These are phyloP conservation scores for Diplodus puntazzo DNA, from an alignment of 2,797 vertebrate species.

Conservation along the genomic window DNA sequence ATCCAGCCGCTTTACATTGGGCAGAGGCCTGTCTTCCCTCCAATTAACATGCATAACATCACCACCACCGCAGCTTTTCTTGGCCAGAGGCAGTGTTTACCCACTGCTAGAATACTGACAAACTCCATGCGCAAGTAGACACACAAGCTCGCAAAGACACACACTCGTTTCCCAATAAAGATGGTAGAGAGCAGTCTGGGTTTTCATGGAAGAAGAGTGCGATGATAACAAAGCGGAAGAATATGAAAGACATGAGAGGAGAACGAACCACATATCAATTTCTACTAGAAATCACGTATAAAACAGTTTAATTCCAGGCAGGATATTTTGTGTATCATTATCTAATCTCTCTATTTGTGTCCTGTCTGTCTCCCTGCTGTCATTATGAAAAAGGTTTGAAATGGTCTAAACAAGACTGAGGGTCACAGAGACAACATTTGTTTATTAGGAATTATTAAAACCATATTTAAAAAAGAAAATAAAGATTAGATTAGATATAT, in stretches of 20 bases:
- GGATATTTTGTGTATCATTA: background rate
- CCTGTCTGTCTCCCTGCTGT: background rate
- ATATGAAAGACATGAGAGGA: background rate
- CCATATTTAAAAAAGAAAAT: too few relatives aligned
- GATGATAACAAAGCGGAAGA: slow-evolving; percentile 3
- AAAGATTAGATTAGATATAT: too few relatives aligned
- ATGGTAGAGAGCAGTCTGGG: background rate
- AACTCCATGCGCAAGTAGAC: slow-evolving; percentile 39
- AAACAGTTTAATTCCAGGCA: background rate
- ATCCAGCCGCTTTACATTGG: slow-evolving; percentile 48
- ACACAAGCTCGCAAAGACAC: background rate
- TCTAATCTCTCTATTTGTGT: too few relatives aligned
- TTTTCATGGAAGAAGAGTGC: background rate
- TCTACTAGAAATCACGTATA: background rate
- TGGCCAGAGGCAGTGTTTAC: slow-evolving; percentile 58
- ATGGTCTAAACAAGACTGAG: background rate
- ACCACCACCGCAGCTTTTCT: slow-evolving; percentile 51
- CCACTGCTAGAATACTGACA: slow-evolving; percentile 50
- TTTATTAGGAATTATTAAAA: background rate
- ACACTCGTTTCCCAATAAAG: background rate
- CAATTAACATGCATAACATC: slow-evolving; percentile 55
- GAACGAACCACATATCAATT: background rate
- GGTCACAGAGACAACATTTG: background rate
- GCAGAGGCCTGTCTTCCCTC: slow-evolving; percentile 57
- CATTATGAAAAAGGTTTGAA: background rate